phyloP scores from a whole-genome alignment of 37 sponge, comb jelly and placozoan species.

The Oopsacas minuta region DNA sequence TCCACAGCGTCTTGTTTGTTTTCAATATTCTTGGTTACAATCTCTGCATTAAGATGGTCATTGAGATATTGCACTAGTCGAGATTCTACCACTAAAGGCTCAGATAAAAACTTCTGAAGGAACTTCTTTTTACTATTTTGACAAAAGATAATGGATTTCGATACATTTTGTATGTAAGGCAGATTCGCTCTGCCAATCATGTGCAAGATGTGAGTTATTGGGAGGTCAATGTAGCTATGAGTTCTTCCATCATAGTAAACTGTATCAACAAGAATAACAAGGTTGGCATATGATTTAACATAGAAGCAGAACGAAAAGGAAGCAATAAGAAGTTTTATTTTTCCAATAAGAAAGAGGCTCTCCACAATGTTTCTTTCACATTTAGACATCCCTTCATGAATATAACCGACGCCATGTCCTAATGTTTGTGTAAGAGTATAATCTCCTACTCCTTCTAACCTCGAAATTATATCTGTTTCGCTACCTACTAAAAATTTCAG shows the following conservation, averaged over 20 bases:
- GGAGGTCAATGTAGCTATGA: constrained; percentile 97
- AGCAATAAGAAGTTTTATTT: constrained; percentile 57
- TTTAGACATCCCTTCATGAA: constrained; percentile 89
- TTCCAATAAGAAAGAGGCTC: constrained; percentile 75
- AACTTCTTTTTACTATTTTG: constrained; percentile 95
- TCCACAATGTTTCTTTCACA: constrained; percentile 72
- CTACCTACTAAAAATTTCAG: constrained; percentile 89
- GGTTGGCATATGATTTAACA: constrained; percentile 51
- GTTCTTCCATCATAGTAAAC: constrained; percentile 90
- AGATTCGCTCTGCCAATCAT: constrained; percentile 88
- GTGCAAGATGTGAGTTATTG: constrained; percentile 83
- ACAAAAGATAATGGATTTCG: constrained; percentile 63
- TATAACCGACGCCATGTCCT: constrained; percentile 80
- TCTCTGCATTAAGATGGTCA: constrained; percentile 96
- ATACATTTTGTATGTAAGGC: constrained; percentile 25
- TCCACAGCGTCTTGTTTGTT: constrained; percentile 99
- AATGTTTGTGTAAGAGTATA: constrained; percentile 76
- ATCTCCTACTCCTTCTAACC: not conserved
- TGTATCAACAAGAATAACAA: constrained; percentile 96
- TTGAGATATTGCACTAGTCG: constrained; percentile 93
- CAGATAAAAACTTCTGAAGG: constrained; percentile 97
- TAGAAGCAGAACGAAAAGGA: constrained; percentile 79
- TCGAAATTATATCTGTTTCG: constrained; percentile 41
- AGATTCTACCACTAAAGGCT: constrained; percentile 97
- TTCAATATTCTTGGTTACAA: constrained; percentile 94